A percentile compares a stretch with the other conserved stretches of the same genome.
These are phyloP conservation scores for Acanthis flammea DNA, from an alignment of 2,797 vertebrate species.

Conservation along the genomic window DNA sequence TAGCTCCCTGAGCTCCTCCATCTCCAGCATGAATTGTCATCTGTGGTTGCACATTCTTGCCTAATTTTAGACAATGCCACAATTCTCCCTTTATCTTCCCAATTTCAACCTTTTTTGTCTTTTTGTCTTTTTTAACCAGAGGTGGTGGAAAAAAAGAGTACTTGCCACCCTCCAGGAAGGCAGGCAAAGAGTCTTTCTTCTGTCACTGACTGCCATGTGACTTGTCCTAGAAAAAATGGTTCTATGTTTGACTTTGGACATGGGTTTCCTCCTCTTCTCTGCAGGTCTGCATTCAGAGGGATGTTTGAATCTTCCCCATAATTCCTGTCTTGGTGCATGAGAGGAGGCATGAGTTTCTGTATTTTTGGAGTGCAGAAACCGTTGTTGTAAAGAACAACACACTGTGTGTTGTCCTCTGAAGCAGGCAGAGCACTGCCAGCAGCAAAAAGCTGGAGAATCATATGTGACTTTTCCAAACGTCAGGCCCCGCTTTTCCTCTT, in stretches of 20 bases:
- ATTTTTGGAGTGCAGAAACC: neutral
- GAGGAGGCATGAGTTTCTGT: neutral
- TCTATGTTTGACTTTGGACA: neutral
- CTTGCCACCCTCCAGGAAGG: neutral
- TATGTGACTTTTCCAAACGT: neutral
- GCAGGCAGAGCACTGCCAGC: neutral
- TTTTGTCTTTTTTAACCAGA: neutral
- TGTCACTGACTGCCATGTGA: rapidly evolving
- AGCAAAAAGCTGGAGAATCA: neutral
- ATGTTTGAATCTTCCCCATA: neutral
- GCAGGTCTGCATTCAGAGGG: neutral
- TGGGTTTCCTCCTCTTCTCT: neutral
- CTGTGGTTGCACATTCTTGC: neutral
- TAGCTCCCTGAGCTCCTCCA: neutral
- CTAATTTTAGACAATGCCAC: neutral
- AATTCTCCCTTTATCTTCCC: neutral
- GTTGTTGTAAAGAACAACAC: neutral
- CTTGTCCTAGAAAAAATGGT: neutral
- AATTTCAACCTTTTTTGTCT: neutral
- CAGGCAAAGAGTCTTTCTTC: neutral
- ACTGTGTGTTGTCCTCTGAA: rapidly evolving
- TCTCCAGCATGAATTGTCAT: neutral
- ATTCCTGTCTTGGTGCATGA: neutral
- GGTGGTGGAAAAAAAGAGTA: neutral
- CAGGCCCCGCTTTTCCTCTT: neutral